Conservation (phyloP, 1,140 invertebrate species). For the Bombyx mori region ASM3026992v2 NC_085121.1:10564001-10564500, state of each 20-base stretch:
- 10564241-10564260: slow-evolving; percentile 12
- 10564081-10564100: no score
- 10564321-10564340: not conserved
- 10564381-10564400: not conserved
- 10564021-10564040: no score
- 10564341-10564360: not conserved
- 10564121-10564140: slow-evolving; percentile 47
- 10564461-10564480: no score
- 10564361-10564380: not conserved
- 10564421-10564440: no score
- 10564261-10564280: slow-evolving; percentile 12
- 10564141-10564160: slow-evolving; percentile 62
- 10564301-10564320: no score
- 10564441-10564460: no score
- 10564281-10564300: not conserved
- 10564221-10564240: slow-evolving; percentile 32
- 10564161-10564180: slow-evolving; percentile 63
- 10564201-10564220: slow-evolving; percentile 45
- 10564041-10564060: no score
- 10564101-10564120: slow-evolving; percentile 7
- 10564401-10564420: no score
- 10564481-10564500: no score
- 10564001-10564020: no score
- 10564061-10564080: no score
- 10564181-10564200: slow-evolving; percentile 65